Percentiles rank a stretch among this genome's conserved stretches.
Conservation (phyloP, 2,797 vertebrate genomes). For the Threskiornis aethiopicus region DNA sequence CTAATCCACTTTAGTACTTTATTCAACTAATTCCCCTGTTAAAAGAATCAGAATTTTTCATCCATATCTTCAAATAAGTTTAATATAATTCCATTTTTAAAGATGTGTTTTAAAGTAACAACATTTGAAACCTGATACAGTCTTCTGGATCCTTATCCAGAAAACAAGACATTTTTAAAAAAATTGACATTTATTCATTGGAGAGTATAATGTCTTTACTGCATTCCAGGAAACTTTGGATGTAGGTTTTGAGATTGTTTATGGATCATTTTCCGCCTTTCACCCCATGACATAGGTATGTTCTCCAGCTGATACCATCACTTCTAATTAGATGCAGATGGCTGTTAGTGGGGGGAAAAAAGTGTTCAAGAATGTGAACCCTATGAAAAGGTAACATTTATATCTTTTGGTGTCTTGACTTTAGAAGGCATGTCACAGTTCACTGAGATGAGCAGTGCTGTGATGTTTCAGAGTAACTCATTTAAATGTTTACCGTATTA, state of each 20-base stretch:
- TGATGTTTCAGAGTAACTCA: background rate
- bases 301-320: slow-evolving; percentile 40
- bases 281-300: slow-evolving; percentile 9
- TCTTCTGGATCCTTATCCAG: background rate
- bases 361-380: slow-evolving; percentile 18
- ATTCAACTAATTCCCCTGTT: background rate
- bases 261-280: slow-evolving; percentile 44
- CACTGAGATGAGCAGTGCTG: background rate
- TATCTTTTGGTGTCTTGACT: background rate
- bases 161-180: background rate
- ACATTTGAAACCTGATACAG: background rate
- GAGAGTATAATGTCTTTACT: background rate
- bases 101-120: background rate
- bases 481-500: background rate
- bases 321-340: slow-evolving; percentile 54
- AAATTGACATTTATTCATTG: background rate
- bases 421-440: background rate
- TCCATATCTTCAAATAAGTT: background rate
- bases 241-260: slow-evolving; percentile 33
- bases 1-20: background rate
- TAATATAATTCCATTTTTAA: background rate
- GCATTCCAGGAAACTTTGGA: slow-evolving; percentile 11
- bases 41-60: background rate
- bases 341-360: background rate
- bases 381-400: background rate